Percentiles rank a stretch among this genome's conserved stretches.
These are phyloP conservation scores for Himalopsyche kuldschensis DNA, from an alignment of 2,888 invertebrate species.

Conservation along the genomic window DNA sequence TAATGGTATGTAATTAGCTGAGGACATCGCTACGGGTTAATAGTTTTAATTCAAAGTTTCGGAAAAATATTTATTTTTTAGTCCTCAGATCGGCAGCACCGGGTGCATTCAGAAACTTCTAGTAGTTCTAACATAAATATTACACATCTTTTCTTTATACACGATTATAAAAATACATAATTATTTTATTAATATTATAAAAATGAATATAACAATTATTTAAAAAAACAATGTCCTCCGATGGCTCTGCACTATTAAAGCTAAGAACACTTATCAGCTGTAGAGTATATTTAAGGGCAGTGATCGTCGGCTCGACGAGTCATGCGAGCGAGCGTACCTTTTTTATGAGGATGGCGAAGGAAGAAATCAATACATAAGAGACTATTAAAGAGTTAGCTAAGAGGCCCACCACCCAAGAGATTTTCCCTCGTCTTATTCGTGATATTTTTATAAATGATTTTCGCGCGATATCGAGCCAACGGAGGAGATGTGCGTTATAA, in stretches of 20 bases:
- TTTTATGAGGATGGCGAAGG: constrained; percentile 24
- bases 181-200: constrained; percentile 25
- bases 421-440: constrained; percentile 33
- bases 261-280: constrained; percentile 23
- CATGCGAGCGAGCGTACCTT: not conserved
- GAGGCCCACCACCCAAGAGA: constrained; percentile 38
- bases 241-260: constrained; percentile 37
- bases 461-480: constrained; percentile 41
- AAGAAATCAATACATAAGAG: constrained; percentile 21
- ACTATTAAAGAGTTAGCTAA: constrained; percentile 31
- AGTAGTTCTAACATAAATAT: constrained; percentile 38
- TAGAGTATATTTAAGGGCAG: constrained; percentile 7
- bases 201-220: constrained; percentile 19
- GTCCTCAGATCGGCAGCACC: constrained; percentile 32
- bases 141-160: constrained; percentile 38
- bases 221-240: constrained; percentile 38
- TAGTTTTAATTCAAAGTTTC: constrained; percentile 37
- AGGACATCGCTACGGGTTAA: constrained; percentile 23
- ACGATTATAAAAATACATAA: constrained; percentile 25
- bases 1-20: constrained; percentile 12
- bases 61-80: constrained; percentile 26
- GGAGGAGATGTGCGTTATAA: constrained; percentile 44
- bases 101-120: constrained; percentile 32
- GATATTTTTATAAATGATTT: constrained; percentile 14
- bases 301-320: not conserved